Evolutionary conservation across 2,113 vertebrate species (phyloP).

Genomic region (Ancistrus triradiatus): DNA sequence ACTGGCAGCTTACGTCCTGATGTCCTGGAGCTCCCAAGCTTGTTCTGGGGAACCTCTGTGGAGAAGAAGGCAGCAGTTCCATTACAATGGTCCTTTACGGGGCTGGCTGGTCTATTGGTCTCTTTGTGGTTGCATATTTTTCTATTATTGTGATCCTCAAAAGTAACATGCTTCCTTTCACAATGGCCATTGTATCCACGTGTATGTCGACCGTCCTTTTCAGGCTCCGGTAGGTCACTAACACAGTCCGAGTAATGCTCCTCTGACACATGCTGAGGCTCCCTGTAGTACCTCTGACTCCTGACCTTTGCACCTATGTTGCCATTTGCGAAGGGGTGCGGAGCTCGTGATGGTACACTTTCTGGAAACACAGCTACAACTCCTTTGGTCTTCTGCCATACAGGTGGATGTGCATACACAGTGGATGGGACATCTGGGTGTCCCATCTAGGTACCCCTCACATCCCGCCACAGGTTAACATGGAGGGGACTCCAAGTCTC

Average conservation of each 20-base stretch:
- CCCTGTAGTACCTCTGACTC: slow-evolving; percentile 52
- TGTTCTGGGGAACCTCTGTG: slow-evolving; percentile 65
- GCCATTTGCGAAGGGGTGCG: slow-evolving; percentile 45
- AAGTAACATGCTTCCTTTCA: slow-evolving; percentile 39
- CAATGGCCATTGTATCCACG: slow-evolving; percentile 53
- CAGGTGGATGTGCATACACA: slow-evolving; percentile 53
- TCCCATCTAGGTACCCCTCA: slow-evolving; percentile 54
- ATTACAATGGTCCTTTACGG: slow-evolving; percentile 53
- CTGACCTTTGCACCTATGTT: slow-evolving; percentile 59
- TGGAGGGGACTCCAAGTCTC: slow-evolving; percentile 45
- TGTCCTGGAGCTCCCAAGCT: slow-evolving; percentile 48
- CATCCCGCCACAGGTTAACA: slow-evolving; percentile 49
- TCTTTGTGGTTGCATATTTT: slow-evolving; percentile 45
- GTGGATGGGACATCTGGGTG: slow-evolving; percentile 50
- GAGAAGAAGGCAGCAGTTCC: slow-evolving; percentile 57
- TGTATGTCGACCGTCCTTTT: not conserved
- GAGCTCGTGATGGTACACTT: slow-evolving; percentile 29
- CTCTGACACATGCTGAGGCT: slow-evolving; percentile 42
- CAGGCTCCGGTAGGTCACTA: slow-evolving; percentile 28
- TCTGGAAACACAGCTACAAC: slow-evolving; percentile 56
- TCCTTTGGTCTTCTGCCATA: slow-evolving; percentile 50
- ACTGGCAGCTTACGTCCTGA: slow-evolving; percentile 11
- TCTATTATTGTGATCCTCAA: slow-evolving; percentile 47
- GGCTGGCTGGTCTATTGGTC: slow-evolving; percentile 39
- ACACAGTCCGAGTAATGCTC: slow-evolving; percentile 36